Conservation (phyloP, 1,140 invertebrate genomes). For the Drosophila virilis region DNA sequence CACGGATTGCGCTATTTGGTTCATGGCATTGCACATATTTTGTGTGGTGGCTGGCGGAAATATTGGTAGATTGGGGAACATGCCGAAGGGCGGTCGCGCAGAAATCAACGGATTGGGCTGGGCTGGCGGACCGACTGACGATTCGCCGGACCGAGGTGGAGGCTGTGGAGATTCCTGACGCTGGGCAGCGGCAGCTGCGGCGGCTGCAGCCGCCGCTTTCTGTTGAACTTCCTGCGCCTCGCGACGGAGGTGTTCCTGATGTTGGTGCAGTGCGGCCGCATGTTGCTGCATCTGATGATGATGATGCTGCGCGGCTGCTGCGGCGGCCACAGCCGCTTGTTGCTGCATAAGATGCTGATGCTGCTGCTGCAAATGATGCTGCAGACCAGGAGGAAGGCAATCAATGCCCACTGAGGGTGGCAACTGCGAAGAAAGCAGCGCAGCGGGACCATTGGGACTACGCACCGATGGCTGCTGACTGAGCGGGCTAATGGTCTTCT, state of each 20-base stretch:
- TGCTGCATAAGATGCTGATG: constrained; percentile 82
- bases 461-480: constrained; percentile 38
- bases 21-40: constrained; percentile 88
- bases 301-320: constrained; percentile 69
- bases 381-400: constrained; percentile 72
- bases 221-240: constrained; percentile 73
- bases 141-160: constrained; percentile 65
- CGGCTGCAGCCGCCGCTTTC: constrained; percentile 61
- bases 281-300: constrained; percentile 79
- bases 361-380: constrained; percentile 79
- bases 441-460: constrained; percentile 41
- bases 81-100: constrained; percentile 85
- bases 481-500: constrained; percentile 50
- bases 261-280: constrained; percentile 71
- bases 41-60: constrained; percentile 86
- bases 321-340: constrained; percentile 72
- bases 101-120: constrained; percentile 73
- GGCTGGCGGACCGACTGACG: constrained; percentile 41
- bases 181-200: constrained; percentile 52
- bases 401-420: constrained; percentile 66
- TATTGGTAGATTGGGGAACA: constrained; percentile 87
- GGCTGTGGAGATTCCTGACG: constrained; percentile 58
- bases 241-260: constrained; percentile 77
- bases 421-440: constrained; percentile 57
- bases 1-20: constrained; percentile 91